A percentile compares a stretch with the other conserved stretches of the same genome.
Evolutionary conservation across 2,113 vertebrate species (phyloP).

Genomic region (Spilogale gracilis): DNA sequence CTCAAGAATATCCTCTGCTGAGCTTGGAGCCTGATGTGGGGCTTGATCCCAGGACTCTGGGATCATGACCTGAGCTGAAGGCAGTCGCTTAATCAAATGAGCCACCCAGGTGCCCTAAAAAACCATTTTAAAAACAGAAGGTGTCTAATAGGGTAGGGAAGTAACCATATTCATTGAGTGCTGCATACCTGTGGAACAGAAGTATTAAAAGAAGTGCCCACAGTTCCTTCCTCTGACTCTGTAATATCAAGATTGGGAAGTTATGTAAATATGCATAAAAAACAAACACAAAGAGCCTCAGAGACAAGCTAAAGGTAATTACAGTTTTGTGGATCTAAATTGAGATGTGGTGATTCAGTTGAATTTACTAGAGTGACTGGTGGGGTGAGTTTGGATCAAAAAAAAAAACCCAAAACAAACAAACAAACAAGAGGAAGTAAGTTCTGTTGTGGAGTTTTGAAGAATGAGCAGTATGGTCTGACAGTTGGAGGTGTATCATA

Average conservation of each 20-base stretch:
- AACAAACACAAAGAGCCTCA: constrained; percentile 45
- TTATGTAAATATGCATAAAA: constrained; percentile 14
- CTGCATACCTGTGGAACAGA: not conserved
- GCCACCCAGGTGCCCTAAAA: not conserved
- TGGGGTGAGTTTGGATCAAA: not conserved
- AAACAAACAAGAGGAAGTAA: not conserved
- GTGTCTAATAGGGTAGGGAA: not conserved
- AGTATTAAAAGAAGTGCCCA: not conserved
- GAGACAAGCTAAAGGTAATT: constrained; percentile 61
- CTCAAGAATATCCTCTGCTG: not conserved
- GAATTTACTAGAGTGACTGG: constrained; percentile 37
- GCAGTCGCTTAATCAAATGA: no score
- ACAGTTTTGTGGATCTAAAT: constrained; percentile 48
- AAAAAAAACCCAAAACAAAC: not conserved
- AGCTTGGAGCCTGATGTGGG: not conserved
- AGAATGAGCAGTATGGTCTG: not conserved
- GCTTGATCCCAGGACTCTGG: not conserved
- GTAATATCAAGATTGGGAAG: not conserved
- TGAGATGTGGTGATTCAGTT: constrained; percentile 47
- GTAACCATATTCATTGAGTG: not conserved
- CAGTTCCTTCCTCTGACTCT: not conserved
- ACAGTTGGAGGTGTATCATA: not conserved
- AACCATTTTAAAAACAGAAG: not conserved
- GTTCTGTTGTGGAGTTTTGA: constrained; percentile 34
- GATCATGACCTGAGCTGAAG: no score